Percentiles rank a stretch among this genome's conserved stretches.
Evolutionary conservation across 1,140 invertebrate genomes (phyloP).

Genomic region (Cyclargus thomasi): DNA sequence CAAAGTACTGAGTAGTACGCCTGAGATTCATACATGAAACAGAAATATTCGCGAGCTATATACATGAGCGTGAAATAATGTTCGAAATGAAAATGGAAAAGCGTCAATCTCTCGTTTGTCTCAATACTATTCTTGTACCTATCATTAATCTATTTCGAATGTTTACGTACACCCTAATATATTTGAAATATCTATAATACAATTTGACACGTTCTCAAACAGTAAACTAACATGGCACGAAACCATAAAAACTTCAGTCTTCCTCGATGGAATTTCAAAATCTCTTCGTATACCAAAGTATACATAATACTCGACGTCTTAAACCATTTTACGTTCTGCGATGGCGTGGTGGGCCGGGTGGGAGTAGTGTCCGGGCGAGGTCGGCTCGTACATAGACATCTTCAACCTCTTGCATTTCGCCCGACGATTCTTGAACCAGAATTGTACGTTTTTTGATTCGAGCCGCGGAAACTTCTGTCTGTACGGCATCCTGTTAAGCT

Average conservation of each 20-base stretch:
- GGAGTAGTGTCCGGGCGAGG: slow-evolving; percentile 67
- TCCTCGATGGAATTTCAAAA: slow-evolving; percentile 39
- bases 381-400: slow-evolving; percentile 86
- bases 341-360: slow-evolving; percentile 63
- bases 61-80: not conserved
- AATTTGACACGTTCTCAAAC: slow-evolving; percentile 4
- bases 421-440: slow-evolving; percentile 96
- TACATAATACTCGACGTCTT: slow-evolving; percentile 24
- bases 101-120: not conserved
- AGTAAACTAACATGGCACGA: slow-evolving; percentile 69
- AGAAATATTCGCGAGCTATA: not conserved
- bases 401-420: slow-evolving; percentile 96
- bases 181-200: slow-evolving; percentile 11
- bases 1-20: slow-evolving; percentile 19
- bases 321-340: slow-evolving; percentile 62
- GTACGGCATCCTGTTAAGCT: slow-evolving; percentile 95
- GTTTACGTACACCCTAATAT: slow-evolving; percentile 1
- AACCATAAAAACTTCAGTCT: slow-evolving; percentile 70
- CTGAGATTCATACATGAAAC: slow-evolving; percentile 21
- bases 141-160: not conserved
- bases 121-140: slow-evolving; percentile 10
- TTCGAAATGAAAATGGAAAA: not conserved
- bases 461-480: slow-evolving; percentile 96
- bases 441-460: slow-evolving; percentile 98
- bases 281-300: slow-evolving; percentile 24